A percentile compares a stretch with the other conserved stretches of the same genome.
These are phyloP conservation scores for Esox masquinongy DNA, from an alignment of 2,797 vertebrate species.

Conservation along the genomic window DNA sequence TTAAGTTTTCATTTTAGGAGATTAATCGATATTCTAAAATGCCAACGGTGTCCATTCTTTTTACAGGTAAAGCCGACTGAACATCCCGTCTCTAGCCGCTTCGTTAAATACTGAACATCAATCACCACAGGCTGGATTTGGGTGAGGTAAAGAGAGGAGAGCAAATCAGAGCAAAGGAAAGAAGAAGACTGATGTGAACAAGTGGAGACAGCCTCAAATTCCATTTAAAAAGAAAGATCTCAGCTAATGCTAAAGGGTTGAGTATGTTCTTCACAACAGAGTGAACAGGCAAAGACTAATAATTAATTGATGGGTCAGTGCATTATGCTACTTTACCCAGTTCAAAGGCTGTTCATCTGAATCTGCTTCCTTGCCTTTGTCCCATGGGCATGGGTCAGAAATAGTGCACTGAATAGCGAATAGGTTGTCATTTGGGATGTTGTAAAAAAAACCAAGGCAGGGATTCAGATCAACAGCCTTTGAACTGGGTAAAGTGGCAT, in stretches of 20 bases:
- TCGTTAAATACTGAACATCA: constrained; percentile 89
- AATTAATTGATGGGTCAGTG: constrained; percentile 75
- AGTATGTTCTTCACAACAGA: constrained; percentile 71
- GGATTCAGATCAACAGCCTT: constrained; percentile 59
- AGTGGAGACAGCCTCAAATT: constrained; percentile 76
- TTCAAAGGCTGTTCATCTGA: constrained; percentile 76
- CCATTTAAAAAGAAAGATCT: constrained; percentile 79
- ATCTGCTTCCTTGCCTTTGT: constrained; percentile 54
- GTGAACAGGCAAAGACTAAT: constrained; percentile 65
- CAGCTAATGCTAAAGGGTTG: constrained; percentile 70
- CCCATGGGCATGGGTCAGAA: constrained; percentile 21
- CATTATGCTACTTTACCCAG: constrained; percentile 78
- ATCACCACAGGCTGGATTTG: constrained; percentile 80
- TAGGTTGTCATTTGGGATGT: too few species aligned
- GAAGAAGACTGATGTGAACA: constrained; percentile 62
- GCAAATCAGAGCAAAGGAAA: constrained; percentile 10
- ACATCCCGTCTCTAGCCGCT: constrained; percentile 55
- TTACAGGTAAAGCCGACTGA: constrained; percentile 15
- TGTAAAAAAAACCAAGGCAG: too few species aligned
- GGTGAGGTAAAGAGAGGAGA: constrained; percentile 31
- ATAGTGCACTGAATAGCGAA: too few species aligned
- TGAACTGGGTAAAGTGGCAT: constrained; percentile 81
- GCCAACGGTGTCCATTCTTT: background rate
- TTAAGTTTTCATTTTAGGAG: background rate
- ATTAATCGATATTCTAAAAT: background rate